These are phyloP conservation scores for Hoplodrina ambigua DNA, from an alignment of 2,888 invertebrate species.

Conservation along the genomic window DNA sequence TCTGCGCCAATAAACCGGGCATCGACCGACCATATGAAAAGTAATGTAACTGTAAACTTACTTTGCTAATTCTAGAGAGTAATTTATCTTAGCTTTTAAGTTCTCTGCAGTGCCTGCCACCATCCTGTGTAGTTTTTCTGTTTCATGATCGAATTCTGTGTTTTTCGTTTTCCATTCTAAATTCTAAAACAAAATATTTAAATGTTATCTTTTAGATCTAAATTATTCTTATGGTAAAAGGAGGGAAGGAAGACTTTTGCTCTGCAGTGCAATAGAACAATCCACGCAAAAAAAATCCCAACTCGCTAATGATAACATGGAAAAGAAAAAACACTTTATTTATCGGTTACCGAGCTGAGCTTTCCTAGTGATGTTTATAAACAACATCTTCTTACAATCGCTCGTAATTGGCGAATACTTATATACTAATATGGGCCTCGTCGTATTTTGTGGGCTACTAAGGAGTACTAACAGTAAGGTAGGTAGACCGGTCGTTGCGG, in stretches of 20 bases:
- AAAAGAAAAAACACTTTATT: no score
- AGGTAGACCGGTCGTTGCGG: constrained; percentile 71
- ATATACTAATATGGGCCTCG: neutral
- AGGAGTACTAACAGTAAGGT: constrained; percentile 59
- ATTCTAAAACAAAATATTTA: constrained; percentile 71
- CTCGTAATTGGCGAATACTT: neutral
- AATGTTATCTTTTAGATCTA: neutral
- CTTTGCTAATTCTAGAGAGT: constrained; percentile 79
- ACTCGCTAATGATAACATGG: no score
- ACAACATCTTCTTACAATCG: neutral
- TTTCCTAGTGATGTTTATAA: neutral
- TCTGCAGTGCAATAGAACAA: neutral
- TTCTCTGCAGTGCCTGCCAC: constrained; percentile 78
- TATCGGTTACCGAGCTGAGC: neutral
- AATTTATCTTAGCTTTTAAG: constrained; percentile 79
- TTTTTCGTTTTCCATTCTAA: constrained; percentile 82
- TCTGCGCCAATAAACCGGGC: neutral
- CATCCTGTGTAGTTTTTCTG: constrained; percentile 79
- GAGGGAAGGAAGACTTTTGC: neutral
- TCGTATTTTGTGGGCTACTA: neutral
- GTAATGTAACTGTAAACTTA: constrained; percentile 59
- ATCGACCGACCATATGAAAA: neutral
- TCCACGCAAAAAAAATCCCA: no score
- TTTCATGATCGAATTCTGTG: constrained; percentile 79
- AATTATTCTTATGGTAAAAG: neutral